A percentile compares a stretch with the other conserved stretches of the same genome.
Conservation (phyloP, 2,113 vertebrate genomes). For the Eudyptes chrysolophus region DNA sequence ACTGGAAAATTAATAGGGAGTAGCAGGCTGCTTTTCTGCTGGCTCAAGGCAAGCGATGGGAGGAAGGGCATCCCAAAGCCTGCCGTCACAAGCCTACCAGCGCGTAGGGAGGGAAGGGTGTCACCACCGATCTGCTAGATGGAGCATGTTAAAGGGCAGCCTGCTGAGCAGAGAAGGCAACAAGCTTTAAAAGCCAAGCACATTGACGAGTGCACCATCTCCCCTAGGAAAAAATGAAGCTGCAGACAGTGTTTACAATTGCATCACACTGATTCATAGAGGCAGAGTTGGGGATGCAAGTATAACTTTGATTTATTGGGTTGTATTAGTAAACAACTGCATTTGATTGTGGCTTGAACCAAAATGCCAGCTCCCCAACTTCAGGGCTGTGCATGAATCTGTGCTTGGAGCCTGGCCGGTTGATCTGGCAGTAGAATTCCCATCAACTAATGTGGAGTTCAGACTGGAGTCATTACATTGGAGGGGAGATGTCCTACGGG, state of each 20-base stretch:
- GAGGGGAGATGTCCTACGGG: fast-evolving
- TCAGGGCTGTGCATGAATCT: background rate
- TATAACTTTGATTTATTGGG: background rate
- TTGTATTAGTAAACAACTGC: background rate
- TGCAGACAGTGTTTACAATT: background rate
- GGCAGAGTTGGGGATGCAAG: slow-evolving; percentile 5
- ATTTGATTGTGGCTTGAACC: background rate
- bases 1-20: slow-evolving; percentile 49
- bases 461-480: background rate
- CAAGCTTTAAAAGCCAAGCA: slow-evolving; percentile 34
- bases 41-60: background rate
- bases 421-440: background rate
- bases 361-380: background rate
- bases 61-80: slow-evolving; percentile 38
- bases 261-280: background rate
- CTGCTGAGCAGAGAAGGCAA: slow-evolving; percentile 27
- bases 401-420: background rate
- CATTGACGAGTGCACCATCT: background rate
- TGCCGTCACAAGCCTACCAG: slow-evolving; percentile 36
- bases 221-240: background rate
- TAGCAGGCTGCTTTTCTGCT: slow-evolving; percentile 48
- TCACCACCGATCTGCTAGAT: slow-evolving; percentile 61
- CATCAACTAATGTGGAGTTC: background rate
- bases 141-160: slow-evolving; percentile 68
- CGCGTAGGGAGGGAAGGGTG: slow-evolving; percentile 19